Base-by-base conservation (phyloP, 2,113 vertebrate genomes). In the Glaucomys volans region DNA sequence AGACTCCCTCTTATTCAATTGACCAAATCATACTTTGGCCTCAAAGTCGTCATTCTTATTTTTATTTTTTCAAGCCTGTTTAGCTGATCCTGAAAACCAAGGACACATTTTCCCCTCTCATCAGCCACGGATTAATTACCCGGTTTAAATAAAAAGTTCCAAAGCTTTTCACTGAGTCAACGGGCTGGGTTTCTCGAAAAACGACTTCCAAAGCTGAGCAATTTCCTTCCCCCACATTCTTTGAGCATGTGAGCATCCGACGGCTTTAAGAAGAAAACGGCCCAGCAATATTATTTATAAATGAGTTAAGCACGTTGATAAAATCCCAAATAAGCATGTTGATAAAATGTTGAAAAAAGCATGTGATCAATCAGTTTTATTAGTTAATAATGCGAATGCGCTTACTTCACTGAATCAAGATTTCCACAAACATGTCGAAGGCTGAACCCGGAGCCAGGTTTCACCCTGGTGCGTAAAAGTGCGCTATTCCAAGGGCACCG, bases 171-270 rank as follows among this genome's bases (percentile, higher is more conserved):
- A 69, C 44, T 4, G 17, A 8, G 2, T n/a, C 37, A 16, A 6
- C 5, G 3, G 0, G 0, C 2, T 2, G 14, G 13, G 50, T 52
- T 59, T 44, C 44, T 13, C 37, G n/a, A n/a, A 24, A 40, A 59
- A 42, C n/a, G 12, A 72, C 75, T 80, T 44, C 22, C 22, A 37
- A 59, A 72, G 16, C 2, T 47, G 32, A 40, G 32, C 32, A 2
- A 72, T 80, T 26, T n/a, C 18, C 35, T 44, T 54, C 14, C 59
- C 32, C 54, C 32, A 12, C 74, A 9, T 47, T 52, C 32, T 79
- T 32, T 32, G 4, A 80, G 35, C 24, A 12, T 50, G 0, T 47
- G 8, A 28, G 4, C 16, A 32, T 47, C 40, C 4, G 12, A 32
- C 18, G 24, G 8, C 47, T 32, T 11, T 32, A 50, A 32, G 74